Percentiles rank a stretch among this genome's conserved stretches.
These are phyloP conservation scores for Poeciliopsis occidentalis DNA, from an alignment of 2,113 vertebrate species.

Conservation along the genomic window DNA sequence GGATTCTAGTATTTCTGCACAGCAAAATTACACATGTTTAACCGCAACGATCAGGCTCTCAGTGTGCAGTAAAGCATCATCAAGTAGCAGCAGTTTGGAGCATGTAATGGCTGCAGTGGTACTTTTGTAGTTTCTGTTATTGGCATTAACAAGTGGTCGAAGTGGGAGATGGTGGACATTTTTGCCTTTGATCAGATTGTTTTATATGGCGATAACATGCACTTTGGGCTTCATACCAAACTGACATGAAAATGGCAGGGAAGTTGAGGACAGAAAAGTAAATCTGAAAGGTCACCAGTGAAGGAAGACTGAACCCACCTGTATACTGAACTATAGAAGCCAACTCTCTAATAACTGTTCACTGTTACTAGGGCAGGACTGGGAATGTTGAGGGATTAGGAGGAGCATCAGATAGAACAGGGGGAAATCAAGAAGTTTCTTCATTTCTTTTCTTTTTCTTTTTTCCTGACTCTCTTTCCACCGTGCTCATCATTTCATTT, in stretches of 20 bases:
- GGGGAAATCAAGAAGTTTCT: conserved; percentile 17
- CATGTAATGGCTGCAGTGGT: neutral
- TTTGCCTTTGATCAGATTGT: neutral
- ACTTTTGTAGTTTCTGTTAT: neutral
- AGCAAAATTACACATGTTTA: neutral
- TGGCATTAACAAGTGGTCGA: neutral
- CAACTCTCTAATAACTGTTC: conserved; percentile 18
- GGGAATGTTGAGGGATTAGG: neutral
- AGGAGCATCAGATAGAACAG: neutral
- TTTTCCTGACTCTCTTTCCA: neutral
- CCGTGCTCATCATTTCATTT: conserved; percentile 10
- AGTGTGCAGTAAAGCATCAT: neutral
- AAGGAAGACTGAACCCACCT: conserved; percentile 3
- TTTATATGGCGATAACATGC: neutral
- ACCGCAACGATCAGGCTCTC: neutral
- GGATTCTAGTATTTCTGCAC: no score
- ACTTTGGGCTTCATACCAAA: neutral
- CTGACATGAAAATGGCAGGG: conserved; percentile 20
- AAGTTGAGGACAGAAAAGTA: conserved; percentile 2
- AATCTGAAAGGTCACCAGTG: conserved; percentile 38
- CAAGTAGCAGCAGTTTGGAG: no score
- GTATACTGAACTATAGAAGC: neutral
- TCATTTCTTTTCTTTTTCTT: neutral
- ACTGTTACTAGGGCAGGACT: neutral
- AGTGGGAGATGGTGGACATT: neutral